Evolutionary conservation across 2,797 vertebrate species (phyloP).

Genomic region (Neopelma chrysocephalum): DNA sequence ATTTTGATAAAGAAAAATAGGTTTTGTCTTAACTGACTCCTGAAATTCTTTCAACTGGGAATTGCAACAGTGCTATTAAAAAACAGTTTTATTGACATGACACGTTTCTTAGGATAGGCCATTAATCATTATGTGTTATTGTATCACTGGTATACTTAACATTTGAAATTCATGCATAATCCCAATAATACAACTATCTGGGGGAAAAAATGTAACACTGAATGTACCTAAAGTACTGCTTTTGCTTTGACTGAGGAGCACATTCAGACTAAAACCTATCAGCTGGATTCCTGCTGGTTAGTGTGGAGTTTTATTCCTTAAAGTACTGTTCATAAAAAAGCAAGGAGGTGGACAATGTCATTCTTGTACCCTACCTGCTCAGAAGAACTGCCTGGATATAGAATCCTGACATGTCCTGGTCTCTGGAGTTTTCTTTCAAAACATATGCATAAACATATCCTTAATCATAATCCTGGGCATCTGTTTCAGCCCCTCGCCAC

Average conservation of each 20-base stretch:
- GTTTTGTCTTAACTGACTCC: constrained; percentile 31
- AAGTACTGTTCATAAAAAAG: background rate
- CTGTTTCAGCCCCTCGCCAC: background rate
- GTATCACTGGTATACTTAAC: background rate
- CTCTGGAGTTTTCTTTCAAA: background rate
- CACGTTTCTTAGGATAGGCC: background rate
- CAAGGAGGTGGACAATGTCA: background rate
- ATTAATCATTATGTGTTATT: constrained; percentile 7
- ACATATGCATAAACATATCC: background rate
- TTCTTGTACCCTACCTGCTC: background rate
- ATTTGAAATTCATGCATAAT: constrained; percentile 1
- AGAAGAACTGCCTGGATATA: background rate
- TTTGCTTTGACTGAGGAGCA: background rate
- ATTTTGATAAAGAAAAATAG: constrained; percentile 33
- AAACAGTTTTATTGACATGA: constrained; percentile 18
- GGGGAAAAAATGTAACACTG: background rate
- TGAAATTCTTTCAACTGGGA: constrained; percentile 29
- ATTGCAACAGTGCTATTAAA: constrained; percentile 3
- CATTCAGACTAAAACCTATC: background rate
- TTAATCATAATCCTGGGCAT: background rate
- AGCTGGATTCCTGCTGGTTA: background rate
- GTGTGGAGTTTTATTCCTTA: background rate
- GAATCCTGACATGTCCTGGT: background rate
- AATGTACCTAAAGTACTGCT: background rate
- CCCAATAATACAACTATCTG: background rate